Base-by-base conservation (phyloP, 2,888 invertebrate genomes). In the Tipula lateralis region DNA sequence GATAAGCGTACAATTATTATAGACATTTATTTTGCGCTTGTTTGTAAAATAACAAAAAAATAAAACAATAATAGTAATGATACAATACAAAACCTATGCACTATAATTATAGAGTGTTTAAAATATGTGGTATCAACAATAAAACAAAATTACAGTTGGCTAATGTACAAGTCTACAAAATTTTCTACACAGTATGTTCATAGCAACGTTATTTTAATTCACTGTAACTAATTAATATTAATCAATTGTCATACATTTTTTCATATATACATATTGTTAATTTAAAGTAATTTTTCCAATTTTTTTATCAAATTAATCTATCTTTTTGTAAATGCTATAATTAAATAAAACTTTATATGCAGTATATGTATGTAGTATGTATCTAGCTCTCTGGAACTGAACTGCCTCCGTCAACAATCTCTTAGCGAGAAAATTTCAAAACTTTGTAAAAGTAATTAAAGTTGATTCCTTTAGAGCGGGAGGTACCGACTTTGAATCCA, bases 1-100 rank as follows among this genome's bases (percentile, higher is more conserved):
- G 66, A 66, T 66, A 66, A 66, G 66, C 19, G n/a, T 9, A 66
- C 66, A 66, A 66, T 66, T 66, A 66, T 24, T 24, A 12, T 66
- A 66, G 24, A 66, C 66, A 66, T 66, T 66, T 66, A 66, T 66
- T 24, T 66, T 66, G 66, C 66, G 66, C 66, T 66, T 66, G 66
- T 66, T 66, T 66, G 66, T 66, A 66, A 66, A 66, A 66, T 66
- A 66, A 24, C 19, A 66, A 44, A 5, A 44, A 66, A 66, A 24
- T 66, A 66, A 19, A 66, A 24, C 66, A 66, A 66, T 24, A 66
- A 24, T 66, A 66, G 24, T 50, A 50, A 50, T 50, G 16, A 16
- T 50, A 50, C 44, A 66, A 66, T 9, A 66, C 24, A 66, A 66
- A 66, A 66, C 7, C 7, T 66, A 24, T 66, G 66, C 66, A 24